Evolutionary conservation across 2,888 invertebrate genomes (phyloP), one percentile per base, ranked within the genome.

Genomic region (Timandra comae): DNA sequence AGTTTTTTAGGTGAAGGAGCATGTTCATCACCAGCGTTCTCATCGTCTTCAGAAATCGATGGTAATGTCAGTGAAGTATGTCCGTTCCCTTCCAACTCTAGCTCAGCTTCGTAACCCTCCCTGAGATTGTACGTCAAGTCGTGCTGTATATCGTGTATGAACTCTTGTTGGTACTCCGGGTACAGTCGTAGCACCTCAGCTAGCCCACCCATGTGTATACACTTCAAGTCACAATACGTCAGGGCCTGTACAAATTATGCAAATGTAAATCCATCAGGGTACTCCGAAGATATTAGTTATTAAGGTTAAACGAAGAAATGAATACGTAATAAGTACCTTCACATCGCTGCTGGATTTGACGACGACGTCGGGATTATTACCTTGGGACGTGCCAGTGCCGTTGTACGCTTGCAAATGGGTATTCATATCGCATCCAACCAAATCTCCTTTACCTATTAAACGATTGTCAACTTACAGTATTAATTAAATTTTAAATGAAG

Each of bases 281-380:
- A 27, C 9, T 27, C 29, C 29, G 19, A 11, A 22, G 24, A 28
- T 30, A 27, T 8, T 41, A 36, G 32, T 32, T 27, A 16, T 24
- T 10, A 30, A 31, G 33, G 11, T n/a, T 34, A 35, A 43, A 45
- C 22, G 36, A 10, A 11, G 27, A 25, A 37, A 38, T 43, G 23
- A 40, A 38, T 41, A 29, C 21, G 27, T 43, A 35, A 39, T 38
- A 29, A 19, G 27, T 48, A 89, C 89, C 85, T 94, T 92, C 20
- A 98, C 97, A 71, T 98, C 97, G 75, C 96, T 96, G 78, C 95
- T 95, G 28, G 97, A 96, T 77, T 97, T 96, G 24, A 96, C 93
- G 25, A 97, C 91, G 21, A 93, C 92, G 65, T 96, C 95, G 12
- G 88, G 85, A 49, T 89, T 89, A 46, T 88, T 88, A 29, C 88